Percentiles rank a stretch among this genome's conserved stretches.
phyloP scores from a whole-genome alignment of 2,888 invertebrate genomes.

The Allacma fusca region DNA sequence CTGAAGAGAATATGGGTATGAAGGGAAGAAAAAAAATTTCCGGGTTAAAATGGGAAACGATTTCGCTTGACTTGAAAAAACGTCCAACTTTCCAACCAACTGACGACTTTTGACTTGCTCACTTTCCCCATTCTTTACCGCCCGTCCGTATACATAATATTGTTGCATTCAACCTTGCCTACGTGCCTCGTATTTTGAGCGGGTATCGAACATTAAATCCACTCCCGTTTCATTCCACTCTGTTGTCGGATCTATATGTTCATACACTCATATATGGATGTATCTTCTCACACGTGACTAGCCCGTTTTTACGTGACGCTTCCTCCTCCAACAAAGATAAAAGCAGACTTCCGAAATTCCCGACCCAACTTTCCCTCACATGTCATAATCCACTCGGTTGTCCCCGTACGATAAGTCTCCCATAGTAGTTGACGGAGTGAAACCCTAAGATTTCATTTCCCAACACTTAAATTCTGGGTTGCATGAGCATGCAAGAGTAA shows the following conservation, averaged over 20 bases:
- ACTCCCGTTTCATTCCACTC: conserved; percentile 2
- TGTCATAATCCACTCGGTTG: conserved; percentile 12
- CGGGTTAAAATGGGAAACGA: conserved; percentile 13
- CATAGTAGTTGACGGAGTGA: neutral
- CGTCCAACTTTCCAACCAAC: neutral
- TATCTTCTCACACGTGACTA: conserved; percentile 7
- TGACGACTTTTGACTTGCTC: conserved; percentile 16
- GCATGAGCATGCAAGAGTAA: neutral
- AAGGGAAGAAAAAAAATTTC: neutral
- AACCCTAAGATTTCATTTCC: neutral
- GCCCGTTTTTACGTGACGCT: conserved; percentile 12
- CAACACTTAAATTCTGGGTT: neutral
- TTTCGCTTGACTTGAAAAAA: neutral
- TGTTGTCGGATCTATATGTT: conserved; percentile 1
- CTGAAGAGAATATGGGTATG: neutral
- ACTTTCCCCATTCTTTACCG: conserved; percentile 8
- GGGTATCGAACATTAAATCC: conserved; percentile 16
- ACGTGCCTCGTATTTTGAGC: conserved; percentile 2
- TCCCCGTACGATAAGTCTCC: neutral
- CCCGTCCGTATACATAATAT: conserved; percentile 6
- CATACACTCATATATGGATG: neutral
- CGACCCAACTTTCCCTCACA: neutral
- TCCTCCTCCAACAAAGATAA: conserved; percentile 7
- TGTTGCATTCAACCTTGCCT: conserved; percentile 13
- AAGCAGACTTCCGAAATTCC: conserved; percentile 1